Conservation (phyloP, 2,113 vertebrate species). For the Coreoperca whiteheadi region DNA sequence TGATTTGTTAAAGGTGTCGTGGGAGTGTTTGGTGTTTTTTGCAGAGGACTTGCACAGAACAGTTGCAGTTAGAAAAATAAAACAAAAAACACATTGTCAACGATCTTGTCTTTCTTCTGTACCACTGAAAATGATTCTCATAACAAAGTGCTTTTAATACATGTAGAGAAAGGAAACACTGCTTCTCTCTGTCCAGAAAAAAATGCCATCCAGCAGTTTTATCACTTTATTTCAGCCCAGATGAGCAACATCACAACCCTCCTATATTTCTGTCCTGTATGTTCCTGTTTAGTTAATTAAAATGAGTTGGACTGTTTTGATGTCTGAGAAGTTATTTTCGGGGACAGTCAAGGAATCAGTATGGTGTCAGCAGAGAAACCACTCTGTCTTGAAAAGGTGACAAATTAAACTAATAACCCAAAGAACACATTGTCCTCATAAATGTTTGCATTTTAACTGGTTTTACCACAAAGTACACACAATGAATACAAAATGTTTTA, state of each 20-base stretch:
- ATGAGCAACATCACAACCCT: too few relatives aligned
- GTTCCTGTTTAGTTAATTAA: neutral
- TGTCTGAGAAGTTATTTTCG: neutral
- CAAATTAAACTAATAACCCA: neutral
- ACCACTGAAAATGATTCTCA: neutral
- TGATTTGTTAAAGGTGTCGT: neutral
- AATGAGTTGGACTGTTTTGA: neutral
- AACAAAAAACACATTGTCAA: neutral
- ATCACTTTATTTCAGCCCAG: too few relatives aligned
- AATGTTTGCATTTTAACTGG: neutral
- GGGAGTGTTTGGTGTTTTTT: neutral
- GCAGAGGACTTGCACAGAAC: neutral
- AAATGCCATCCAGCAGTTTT: neutral
- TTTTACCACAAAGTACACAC: neutral
- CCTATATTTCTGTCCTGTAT: neutral
- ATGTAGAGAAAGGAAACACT: neutral
- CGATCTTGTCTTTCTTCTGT: neutral
- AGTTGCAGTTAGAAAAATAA: neutral
- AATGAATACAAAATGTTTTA: conserved; percentile 50
- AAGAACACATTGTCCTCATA: neutral
- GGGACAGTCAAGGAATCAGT: neutral
- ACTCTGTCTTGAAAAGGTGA: neutral
- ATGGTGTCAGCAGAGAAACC: neutral
- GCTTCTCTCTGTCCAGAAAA: neutral
- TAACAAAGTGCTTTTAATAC: neutral